Evolutionary conservation across 2,797 vertebrate genomes (phyloP).

Genomic region (Antrozous pallidus): DNA sequence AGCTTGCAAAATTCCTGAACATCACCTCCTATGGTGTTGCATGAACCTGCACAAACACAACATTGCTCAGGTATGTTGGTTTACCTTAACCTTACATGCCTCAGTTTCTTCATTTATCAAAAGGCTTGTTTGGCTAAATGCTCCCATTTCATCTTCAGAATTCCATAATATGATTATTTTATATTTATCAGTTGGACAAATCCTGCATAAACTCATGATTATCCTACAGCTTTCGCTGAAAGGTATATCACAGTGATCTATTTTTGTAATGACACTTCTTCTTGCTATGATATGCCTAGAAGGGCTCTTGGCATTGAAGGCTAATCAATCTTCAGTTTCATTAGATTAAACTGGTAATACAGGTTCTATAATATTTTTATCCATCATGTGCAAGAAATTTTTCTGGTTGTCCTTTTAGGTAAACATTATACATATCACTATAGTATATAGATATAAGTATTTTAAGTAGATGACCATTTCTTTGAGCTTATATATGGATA

Average conservation of each 20-base stretch:
- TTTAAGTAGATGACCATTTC: background rate
- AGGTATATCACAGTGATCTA: background rate
- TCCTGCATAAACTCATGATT: background rate
- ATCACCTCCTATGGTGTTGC: background rate
- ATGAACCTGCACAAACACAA: background rate
- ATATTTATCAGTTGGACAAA: background rate
- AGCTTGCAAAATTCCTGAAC: background rate
- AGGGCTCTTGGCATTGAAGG: background rate
- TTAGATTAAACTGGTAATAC: background rate
- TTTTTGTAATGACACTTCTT: background rate
- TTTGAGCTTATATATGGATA: background rate
- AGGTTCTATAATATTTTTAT: background rate
- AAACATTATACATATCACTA: background rate
- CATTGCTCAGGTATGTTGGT: background rate
- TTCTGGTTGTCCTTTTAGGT: background rate
- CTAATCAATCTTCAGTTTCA: background rate
- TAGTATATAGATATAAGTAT: background rate
- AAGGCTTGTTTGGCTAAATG: background rate
- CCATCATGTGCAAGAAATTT: background rate
- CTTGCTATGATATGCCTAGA: background rate
- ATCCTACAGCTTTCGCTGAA: background rate
- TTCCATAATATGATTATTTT: background rate
- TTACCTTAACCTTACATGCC: background rate
- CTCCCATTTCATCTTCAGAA: background rate
- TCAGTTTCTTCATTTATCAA: background rate